phyloP scores from a whole-genome alignment of 2,113 vertebrate species.

The Rhynchomys soricoides region DNA sequence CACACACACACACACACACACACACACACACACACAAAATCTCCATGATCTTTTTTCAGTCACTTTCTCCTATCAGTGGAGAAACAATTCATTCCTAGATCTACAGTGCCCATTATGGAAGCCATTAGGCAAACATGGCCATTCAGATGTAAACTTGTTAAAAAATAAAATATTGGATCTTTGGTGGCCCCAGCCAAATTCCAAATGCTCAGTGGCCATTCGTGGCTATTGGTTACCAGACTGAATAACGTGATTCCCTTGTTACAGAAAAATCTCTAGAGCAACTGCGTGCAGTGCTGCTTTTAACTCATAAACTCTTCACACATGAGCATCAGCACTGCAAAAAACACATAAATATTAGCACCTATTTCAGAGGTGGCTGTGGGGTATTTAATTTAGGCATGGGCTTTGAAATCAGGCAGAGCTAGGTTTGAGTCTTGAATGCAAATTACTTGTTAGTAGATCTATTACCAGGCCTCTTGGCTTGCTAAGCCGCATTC shows the following conservation, averaged over 20 bases:
- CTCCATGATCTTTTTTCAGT: background rate
- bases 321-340: background rate
- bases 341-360: background rate
- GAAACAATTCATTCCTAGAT: background rate
- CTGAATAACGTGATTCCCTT: background rate
- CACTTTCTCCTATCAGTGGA: background rate
- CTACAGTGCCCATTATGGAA: too few species aligned
- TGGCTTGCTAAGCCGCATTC: background rate
- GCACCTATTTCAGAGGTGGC: background rate
- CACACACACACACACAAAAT: background rate
- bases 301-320: background rate
- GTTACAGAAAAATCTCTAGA: background rate
- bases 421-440: background rate
- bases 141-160: background rate
- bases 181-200: background rate
- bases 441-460: background rate
- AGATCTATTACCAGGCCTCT: background rate
- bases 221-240: background rate
- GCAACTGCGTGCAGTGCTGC: background rate
- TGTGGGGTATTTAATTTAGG: background rate
- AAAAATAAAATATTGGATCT: background rate
- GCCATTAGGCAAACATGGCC: background rate
- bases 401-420: background rate
- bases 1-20: background rate
- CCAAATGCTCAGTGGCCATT: background rate